Percentiles rank a stretch among this genome's conserved stretches.
Evolutionary conservation across 2,113 vertebrate genomes (phyloP).

Genomic region (Panthera uncia): DNA sequence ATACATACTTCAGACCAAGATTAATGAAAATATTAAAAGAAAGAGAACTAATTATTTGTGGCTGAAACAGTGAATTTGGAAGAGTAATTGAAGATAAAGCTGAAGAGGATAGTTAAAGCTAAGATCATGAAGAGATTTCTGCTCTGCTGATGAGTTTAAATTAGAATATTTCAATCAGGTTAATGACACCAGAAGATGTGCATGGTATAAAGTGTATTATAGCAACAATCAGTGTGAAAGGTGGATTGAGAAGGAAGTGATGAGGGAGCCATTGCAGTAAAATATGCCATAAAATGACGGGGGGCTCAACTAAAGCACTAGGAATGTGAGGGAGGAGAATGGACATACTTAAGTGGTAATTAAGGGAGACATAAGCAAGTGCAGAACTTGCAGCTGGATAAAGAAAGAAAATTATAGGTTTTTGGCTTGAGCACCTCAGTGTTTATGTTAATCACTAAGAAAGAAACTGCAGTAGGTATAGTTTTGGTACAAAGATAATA

Average conservation of each 20-base stretch:
- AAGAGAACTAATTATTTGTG: not conserved
- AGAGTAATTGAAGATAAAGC: not conserved
- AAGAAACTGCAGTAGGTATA: not conserved
- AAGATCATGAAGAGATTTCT: not conserved
- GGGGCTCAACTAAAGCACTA: not conserved
- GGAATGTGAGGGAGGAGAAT: not conserved
- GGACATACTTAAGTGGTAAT: not conserved
- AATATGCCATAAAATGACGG: not conserved
- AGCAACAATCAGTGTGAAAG: not conserved
- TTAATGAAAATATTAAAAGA: conserved; percentile 45
- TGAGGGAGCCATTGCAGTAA: not conserved
- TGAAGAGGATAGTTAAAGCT: not conserved
- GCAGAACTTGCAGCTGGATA: not conserved
- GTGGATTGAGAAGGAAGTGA: not conserved
- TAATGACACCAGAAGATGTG: not conserved
- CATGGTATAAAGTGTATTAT: not conserved
- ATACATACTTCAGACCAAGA: not conserved
- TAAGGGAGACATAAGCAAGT: not conserved
- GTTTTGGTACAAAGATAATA: not conserved
- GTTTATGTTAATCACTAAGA: not conserved
- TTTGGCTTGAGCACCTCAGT: not conserved
- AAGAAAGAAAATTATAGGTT: not conserved
- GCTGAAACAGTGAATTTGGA: not conserved
- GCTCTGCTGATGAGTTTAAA: not conserved
- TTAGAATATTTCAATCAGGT: not conserved